Evolutionary conservation across 2,113 vertebrate genomes (phyloP).

Genomic region (Actenoides hombroni): DNA sequence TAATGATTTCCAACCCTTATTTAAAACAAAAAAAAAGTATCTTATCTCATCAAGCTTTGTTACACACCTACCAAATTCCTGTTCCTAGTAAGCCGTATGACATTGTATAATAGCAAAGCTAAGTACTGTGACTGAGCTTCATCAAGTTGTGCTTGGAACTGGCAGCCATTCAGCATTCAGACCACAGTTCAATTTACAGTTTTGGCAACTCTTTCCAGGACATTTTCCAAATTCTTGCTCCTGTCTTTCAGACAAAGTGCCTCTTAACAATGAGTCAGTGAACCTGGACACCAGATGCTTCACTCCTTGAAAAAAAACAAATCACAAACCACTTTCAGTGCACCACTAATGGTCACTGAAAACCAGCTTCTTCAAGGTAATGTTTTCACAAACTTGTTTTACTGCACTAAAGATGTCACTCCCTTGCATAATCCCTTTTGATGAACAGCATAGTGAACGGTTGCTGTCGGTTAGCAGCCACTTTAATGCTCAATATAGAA

Average conservation of each 20-base stretch:
- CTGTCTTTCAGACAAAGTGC: slow-evolving; percentile 48
- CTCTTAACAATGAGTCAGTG: slow-evolving; percentile 38
- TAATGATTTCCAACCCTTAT: neutral
- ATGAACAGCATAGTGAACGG: neutral
- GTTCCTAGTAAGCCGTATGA: neutral
- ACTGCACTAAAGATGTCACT: slow-evolving; percentile 16
- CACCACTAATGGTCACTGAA: neutral
- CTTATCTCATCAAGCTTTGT: slow-evolving; percentile 1
- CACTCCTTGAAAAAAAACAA: slow-evolving; percentile 42
- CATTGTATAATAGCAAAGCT: slow-evolving; percentile 4
- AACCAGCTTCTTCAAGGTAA: slow-evolving; percentile 33
- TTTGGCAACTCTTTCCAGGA: slow-evolving; percentile 44
- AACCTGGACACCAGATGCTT: slow-evolving; percentile 2
- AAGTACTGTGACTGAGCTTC: slow-evolving; percentile 41
- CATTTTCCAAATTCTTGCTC: slow-evolving; percentile 37
- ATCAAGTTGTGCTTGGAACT: slow-evolving; percentile 35
- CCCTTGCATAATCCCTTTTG: slow-evolving; percentile 33
- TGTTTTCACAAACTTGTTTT: neutral
- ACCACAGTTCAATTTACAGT: slow-evolving; percentile 55
- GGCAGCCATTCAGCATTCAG: slow-evolving; percentile 40
- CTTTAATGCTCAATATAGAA: neutral
- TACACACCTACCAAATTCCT: neutral
- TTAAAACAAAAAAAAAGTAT: neutral
- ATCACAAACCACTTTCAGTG: slow-evolving; percentile 26
- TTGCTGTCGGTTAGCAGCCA: neutral